Conservation (phyloP, 2,113 vertebrate species). For the Choloepus hoffmanni region DNA sequence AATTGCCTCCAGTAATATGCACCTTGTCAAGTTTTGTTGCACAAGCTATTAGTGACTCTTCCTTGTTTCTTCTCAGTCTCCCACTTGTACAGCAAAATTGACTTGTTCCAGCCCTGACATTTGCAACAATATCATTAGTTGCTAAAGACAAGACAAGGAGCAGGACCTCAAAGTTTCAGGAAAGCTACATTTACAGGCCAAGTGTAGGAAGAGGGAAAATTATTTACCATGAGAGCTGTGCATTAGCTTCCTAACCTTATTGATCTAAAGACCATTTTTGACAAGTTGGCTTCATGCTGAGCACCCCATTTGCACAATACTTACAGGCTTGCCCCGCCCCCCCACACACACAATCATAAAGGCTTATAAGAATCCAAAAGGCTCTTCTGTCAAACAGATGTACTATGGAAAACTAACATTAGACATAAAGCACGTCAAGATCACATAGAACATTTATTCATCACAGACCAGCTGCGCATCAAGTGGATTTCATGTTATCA, state of each 20-base stretch:
- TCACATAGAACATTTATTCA: background rate
- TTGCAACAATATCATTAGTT: conserved; percentile 61
- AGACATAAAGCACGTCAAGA: conserved; percentile 53
- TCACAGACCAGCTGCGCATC: conserved; percentile 12
- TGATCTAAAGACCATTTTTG: conserved; percentile 61
- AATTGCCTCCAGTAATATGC: conserved; percentile 10
- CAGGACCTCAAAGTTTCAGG: background rate
- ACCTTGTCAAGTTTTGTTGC: conserved; percentile 56
- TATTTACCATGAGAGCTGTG: background rate
- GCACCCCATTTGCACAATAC: background rate
- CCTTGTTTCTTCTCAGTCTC: conserved; percentile 52
- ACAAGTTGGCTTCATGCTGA: conserved; percentile 10
- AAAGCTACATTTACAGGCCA: background rate
- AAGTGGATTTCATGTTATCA: background rate
- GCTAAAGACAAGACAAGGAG: conserved; percentile 33
- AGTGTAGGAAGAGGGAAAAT: background rate
- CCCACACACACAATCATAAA: background rate
- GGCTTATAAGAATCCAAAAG: conserved; percentile 24
- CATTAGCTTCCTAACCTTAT: background rate
- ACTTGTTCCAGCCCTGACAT: conserved; percentile 23
- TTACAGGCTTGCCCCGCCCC: background rate
- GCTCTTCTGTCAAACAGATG: conserved; percentile 57
- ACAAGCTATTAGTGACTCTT: conserved; percentile 56
- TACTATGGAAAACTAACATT: conserved; percentile 42
- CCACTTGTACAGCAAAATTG: conserved; percentile 19